These are phyloP conservation scores for Leptinotarsa haldemani DNA, from an alignment of 2,888 invertebrate genomes.

Conservation along the genomic window DNA sequence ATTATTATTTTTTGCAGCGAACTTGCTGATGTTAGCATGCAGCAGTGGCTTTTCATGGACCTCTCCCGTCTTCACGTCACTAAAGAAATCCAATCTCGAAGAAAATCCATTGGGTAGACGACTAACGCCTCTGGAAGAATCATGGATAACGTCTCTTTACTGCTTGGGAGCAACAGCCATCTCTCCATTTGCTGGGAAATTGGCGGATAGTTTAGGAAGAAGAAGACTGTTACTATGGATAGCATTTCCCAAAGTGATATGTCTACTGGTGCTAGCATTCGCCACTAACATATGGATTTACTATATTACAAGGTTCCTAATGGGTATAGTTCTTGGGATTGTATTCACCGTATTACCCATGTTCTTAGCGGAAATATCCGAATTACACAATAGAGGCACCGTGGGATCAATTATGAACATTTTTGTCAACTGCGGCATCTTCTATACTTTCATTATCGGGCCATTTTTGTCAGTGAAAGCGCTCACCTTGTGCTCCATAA, in stretches of 20 bases:
- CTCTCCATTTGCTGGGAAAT: slow-evolving; percentile 39
- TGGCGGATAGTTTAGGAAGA: slow-evolving; percentile 66
- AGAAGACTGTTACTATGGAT: slow-evolving; percentile 75
- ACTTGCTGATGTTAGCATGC: slow-evolving; percentile 42
- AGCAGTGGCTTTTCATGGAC: slow-evolving; percentile 52
- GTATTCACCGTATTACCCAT: slow-evolving; percentile 81
- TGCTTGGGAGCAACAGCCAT: slow-evolving; percentile 44
- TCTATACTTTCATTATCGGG: slow-evolving; percentile 76
- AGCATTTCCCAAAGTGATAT: slow-evolving; percentile 73
- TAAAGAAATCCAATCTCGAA: slow-evolving; percentile 37
- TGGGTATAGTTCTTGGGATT: slow-evolving; percentile 76
- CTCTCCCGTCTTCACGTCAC: slow-evolving; percentile 51
- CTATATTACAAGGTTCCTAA: slow-evolving; percentile 70
- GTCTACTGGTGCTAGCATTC: slow-evolving; percentile 39
- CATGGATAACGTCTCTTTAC: slow-evolving; percentile 44
- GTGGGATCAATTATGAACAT: slow-evolving; percentile 76
- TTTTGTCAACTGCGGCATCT: slow-evolving; percentile 75
- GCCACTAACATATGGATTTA: slow-evolving; percentile 37
- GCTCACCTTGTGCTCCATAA: slow-evolving; percentile 46
- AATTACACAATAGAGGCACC: slow-evolving; percentile 81
- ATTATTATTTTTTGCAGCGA: slow-evolving; percentile 40
- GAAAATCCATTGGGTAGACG: slow-evolving; percentile 30
- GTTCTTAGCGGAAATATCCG: slow-evolving; percentile 87
- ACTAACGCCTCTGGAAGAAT: slow-evolving; percentile 39
- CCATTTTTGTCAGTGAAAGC: slow-evolving; percentile 63